Conservation (phyloP, 2,113 vertebrate genomes). For the Amia ocellicauda region DNA sequence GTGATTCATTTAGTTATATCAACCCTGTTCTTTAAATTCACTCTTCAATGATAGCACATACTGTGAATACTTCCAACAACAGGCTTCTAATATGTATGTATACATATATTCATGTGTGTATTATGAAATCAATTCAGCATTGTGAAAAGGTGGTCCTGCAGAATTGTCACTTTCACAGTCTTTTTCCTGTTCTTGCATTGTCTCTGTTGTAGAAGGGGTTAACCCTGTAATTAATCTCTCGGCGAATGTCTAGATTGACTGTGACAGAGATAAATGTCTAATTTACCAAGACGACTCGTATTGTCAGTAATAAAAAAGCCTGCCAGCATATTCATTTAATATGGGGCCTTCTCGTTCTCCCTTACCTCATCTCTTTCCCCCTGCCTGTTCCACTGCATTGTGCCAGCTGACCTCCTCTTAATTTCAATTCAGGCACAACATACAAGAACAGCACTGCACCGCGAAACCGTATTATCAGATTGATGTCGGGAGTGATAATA, state of each 20-base stretch:
- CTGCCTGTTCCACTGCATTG: not conserved
- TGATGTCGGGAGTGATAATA: conserved; percentile 68
- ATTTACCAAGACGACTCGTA: conserved; percentile 63
- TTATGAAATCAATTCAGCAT: no score
- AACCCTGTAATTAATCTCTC: conserved; percentile 47
- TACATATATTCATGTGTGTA: no score
- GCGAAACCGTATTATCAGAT: conserved; percentile 72
- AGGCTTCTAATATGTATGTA: no score
- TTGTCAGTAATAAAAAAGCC: conserved; percentile 68
- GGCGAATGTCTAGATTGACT: conserved; percentile 52
- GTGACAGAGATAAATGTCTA: conserved; percentile 72
- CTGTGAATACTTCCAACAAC: no score
- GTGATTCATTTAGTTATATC: no score
- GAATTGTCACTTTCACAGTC: no score
- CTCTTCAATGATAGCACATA: no score
- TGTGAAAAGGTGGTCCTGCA: no score
- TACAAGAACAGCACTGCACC: conserved; percentile 57
- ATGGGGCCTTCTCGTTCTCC: not conserved
- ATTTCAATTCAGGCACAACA: conserved; percentile 69
- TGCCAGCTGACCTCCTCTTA: conserved; percentile 28
- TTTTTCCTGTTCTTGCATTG: conserved; percentile 2
- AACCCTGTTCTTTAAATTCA: no score
- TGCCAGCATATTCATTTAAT: conserved; percentile 57
- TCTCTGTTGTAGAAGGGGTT: conserved; percentile 43
- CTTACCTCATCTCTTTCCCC: conserved; percentile 53